Base-by-base conservation (phyloP, 2,113 vertebrate genomes). In the Mixornis gularis region DNA sequence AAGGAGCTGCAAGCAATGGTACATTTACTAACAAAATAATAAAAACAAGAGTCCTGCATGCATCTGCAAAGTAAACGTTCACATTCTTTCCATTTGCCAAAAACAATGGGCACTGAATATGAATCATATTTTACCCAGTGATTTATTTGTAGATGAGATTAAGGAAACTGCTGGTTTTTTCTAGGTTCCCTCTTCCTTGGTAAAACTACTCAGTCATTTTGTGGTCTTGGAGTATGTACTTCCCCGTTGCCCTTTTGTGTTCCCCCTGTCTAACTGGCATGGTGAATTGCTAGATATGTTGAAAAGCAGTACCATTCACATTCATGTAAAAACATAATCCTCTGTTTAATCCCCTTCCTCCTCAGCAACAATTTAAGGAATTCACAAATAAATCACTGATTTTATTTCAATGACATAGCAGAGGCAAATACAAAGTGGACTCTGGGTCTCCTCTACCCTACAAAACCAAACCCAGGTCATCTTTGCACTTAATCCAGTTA, bases 301-400 rank as follows among this genome's bases (percentile, higher is more conserved):
- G 73, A 81, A 79, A 84, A 74, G 66, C 49, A 71, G 76, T 32
- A 72, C n/a, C 5, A 1, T 89, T 92, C 19, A 2, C 62, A 58
- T 62, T 43, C 5, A 7, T 51, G 34, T 29, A 49, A 73, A 95
- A 92, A 87, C n/a, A 44, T 55, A 91, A 94, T 68, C 81, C 46
- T 76, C 70, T 9, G 1, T 56, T 79, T 89, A 88, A 72, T 72
- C 41, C 17, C 21, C 20, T 59, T 89, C 49, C 44, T 77, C 62
- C 53, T 27, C 1, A 0, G 59, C 78, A 90, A 94, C n/a, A 76
- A 79, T 66, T 70, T 91, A 48, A 93, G 56, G 74, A 94, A 92
- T 77, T 92, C 90, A 90, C 91, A 94, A 78, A 94, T 90, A 94
- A 91, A 95, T 84, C 92, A 94, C 76, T 85, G 71, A 83, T 89